Percentiles rank a stretch among this genome's conserved stretches.
Evolutionary conservation across 1,140 invertebrate genomes (phyloP).

Genomic region (Bactericera cockerelli): DNA sequence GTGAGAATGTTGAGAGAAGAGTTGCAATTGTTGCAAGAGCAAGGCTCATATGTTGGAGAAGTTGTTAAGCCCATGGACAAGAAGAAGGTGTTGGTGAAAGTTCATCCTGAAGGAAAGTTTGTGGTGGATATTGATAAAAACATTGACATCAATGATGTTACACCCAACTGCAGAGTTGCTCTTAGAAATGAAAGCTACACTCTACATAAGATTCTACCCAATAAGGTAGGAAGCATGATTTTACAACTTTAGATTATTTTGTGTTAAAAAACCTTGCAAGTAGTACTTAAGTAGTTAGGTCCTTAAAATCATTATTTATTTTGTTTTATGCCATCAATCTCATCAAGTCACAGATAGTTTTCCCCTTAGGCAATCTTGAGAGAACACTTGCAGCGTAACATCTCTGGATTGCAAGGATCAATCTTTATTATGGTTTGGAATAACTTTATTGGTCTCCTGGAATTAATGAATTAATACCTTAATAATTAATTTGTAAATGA

Average conservation of each 20-base stretch:
- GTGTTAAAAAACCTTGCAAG: constrained; percentile 6
- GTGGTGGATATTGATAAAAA: constrained; percentile 99
- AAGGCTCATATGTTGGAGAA: constrained; percentile 98
- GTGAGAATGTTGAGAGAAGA: constrained; percentile 97
- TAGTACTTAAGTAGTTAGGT: too few relatives aligned
- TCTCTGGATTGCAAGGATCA: too few relatives aligned
- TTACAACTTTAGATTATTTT: too few relatives aligned
- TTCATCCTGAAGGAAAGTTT: constrained; percentile 99
- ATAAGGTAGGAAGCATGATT: constrained; percentile 59
- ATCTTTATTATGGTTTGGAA: too few relatives aligned
- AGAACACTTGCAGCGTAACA: too few relatives aligned
- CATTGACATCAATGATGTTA: constrained; percentile 97
- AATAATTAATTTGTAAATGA: too few relatives aligned
- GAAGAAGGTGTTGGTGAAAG: constrained; percentile 98
- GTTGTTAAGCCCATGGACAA: constrained; percentile 99
- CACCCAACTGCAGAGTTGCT: constrained; percentile 93
- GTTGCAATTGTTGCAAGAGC: constrained; percentile 92
- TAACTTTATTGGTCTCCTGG: too few relatives aligned
- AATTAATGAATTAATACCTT: too few relatives aligned
- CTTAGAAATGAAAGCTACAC: constrained; percentile 97
- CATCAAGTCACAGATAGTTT: too few relatives aligned
- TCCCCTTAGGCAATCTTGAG: too few relatives aligned
- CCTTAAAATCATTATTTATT: too few relatives aligned
- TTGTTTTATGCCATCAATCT: constrained; percentile 13
- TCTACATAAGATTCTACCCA: constrained; percentile 96